Evolutionary conservation across 1,140 invertebrate genomes (phyloP).

Genomic region (Dreissena rostriformis): DNA sequence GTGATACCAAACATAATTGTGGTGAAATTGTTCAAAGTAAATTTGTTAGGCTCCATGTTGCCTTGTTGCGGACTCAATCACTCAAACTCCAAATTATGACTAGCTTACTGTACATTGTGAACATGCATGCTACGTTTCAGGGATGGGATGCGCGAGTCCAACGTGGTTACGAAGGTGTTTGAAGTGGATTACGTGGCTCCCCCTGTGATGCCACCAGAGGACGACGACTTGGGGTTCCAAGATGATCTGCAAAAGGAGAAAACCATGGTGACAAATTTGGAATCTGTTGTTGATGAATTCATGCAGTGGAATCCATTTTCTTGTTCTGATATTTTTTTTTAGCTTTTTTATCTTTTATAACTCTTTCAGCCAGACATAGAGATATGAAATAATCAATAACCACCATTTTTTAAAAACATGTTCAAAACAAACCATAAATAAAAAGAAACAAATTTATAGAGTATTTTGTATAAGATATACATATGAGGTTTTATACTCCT

Average conservation of each 20-base stretch:
- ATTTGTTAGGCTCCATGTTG: no score
- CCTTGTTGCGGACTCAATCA: no score
- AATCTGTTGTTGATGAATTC: neutral
- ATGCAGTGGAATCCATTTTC: neutral
- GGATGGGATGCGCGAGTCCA: constrained; percentile 79
- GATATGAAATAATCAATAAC: no score
- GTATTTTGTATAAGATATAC: no score
- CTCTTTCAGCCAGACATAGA: neutral
- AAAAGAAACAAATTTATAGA: no score
- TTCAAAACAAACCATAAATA: no score
- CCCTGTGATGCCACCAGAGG: constrained; percentile 61
- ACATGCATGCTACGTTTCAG: constrained; percentile 52
- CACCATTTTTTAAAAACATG: no score
- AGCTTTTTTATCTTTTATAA: neutral
- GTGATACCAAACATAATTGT: no score
- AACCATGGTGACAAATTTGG: constrained; percentile 60
- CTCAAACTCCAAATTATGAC: no score
- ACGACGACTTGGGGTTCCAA: constrained; percentile 79
- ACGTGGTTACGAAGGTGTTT: constrained; percentile 80
- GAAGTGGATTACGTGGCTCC: constrained; percentile 78
- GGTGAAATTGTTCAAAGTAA: no score
- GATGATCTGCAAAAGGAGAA: constrained; percentile 75
- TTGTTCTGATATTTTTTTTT: neutral
- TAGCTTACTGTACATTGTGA: no score
- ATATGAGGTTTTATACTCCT: no score